Evolutionary conservation across 1,140 invertebrate species (phyloP).

Genomic region (Calosoma granatense): DNA sequence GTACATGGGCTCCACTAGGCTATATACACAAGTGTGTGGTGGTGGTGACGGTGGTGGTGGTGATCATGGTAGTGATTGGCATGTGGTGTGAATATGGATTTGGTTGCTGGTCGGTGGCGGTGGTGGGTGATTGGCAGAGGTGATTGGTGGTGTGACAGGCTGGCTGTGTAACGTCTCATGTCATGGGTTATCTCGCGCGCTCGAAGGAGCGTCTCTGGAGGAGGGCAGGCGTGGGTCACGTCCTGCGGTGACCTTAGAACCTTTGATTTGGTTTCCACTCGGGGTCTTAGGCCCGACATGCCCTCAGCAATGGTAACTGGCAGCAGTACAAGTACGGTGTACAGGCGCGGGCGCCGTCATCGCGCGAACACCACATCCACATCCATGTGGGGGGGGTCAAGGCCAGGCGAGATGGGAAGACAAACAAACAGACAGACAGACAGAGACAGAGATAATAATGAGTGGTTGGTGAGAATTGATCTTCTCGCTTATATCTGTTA

Average conservation of each 20-base stretch:
- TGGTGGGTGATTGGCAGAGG: background rate
- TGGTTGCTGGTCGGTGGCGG: background rate
- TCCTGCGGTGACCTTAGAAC: slow-evolving; percentile 51
- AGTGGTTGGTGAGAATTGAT: too few relatives aligned
- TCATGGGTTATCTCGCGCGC: slow-evolving; percentile 20
- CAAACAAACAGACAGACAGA: too few relatives aligned
- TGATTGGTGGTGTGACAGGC: background rate
- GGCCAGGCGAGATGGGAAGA: too few relatives aligned
- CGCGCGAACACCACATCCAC: background rate
- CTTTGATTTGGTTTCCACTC: slow-evolving; percentile 66
- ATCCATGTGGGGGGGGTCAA: background rate
- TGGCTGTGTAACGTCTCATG: background rate
- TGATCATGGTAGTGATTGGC: too few relatives aligned
- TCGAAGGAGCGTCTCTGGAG: slow-evolving; percentile 24
- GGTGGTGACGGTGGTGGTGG: too few relatives aligned
- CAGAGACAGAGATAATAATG: too few relatives aligned
- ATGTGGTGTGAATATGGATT: too few relatives aligned
- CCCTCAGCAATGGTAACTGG: slow-evolving; percentile 10
- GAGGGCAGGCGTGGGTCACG: slow-evolving; percentile 44
- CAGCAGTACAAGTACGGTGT: slow-evolving; percentile 1
- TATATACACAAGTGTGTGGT: too few relatives aligned
- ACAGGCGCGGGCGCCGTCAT: background rate
- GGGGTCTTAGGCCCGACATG: slow-evolving; percentile 40
- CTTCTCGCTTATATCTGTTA: too few relatives aligned
- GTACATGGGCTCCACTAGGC: too few relatives aligned